Percentiles rank a stretch among this genome's conserved stretches.
These are phyloP conservation scores for Sitta carolinensis DNA, from an alignment of 2,797 vertebrate species.

Conservation along the genomic window DNA sequence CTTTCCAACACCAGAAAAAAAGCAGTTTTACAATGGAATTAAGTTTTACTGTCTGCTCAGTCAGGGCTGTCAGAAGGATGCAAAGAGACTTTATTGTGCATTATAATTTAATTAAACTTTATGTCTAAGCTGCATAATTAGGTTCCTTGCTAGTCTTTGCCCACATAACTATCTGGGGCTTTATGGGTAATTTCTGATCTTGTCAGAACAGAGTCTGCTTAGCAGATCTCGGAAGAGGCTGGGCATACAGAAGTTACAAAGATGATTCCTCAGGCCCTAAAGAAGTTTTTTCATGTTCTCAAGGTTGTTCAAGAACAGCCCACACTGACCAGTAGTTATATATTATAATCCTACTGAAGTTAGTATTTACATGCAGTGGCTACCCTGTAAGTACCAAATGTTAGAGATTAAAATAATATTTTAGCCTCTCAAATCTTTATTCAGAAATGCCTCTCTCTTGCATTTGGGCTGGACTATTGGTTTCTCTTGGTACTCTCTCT, in stretches of 20 bases:
- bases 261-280: not conserved
- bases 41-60: not conserved
- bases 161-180: not conserved
- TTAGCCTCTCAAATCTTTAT: not conserved
- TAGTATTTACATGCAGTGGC: not conserved
- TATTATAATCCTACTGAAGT: not conserved
- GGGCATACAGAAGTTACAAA: not conserved
- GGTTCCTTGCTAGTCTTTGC: not conserved
- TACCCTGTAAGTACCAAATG: not conserved
- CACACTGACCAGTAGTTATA: not conserved
- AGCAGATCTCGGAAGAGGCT: not conserved
- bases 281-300: not conserved
- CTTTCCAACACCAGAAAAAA: not conserved
- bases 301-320: not conserved
- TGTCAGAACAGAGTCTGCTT: not conserved
- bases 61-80: not conserved
- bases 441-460: not conserved
- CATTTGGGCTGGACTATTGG: not conserved
- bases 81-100: not conserved
- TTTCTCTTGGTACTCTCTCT: not conserved
- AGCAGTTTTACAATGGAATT: not conserved
- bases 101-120: conserved; percentile 4
- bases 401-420: not conserved
- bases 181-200: conserved; percentile 9
- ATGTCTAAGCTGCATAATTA: not conserved